A percentile compares a stretch with the other conserved stretches of the same genome.
phyloP scores from a whole-genome alignment of 2,888 invertebrate genomes.

The Drosophila gaucha region DNA sequence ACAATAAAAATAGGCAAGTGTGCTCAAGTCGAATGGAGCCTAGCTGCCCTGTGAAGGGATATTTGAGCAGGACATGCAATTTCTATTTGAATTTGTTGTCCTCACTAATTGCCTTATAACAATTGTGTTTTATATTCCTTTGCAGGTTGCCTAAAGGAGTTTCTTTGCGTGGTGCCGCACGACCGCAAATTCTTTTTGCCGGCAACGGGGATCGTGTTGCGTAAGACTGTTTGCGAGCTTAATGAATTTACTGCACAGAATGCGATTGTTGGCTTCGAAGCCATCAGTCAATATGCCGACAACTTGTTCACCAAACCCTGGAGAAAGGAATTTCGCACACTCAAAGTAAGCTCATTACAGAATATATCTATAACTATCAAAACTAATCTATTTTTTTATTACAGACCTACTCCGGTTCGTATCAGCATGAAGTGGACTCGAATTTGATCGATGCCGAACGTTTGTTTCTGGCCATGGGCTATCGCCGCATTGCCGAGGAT shows the following conservation, averaged over 20 bases:
- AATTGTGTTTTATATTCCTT: too few relatives aligned
- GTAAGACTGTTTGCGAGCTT: slow-evolving; percentile 89
- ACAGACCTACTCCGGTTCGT: slow-evolving; percentile 94
- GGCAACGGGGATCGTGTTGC: slow-evolving; percentile 91
- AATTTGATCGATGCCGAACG: slow-evolving; percentile 91
- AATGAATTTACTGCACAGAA: slow-evolving; percentile 92
- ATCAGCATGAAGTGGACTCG: slow-evolving; percentile 93
- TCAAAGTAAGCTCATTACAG: slow-evolving; percentile 88
- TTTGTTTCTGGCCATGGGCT: slow-evolving; percentile 93
- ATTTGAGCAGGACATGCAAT: too few relatives aligned
- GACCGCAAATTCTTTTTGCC: slow-evolving; percentile 91
- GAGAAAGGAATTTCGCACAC: slow-evolving; percentile 93
- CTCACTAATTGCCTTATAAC: too few relatives aligned
- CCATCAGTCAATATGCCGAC: slow-evolving; percentile 93
- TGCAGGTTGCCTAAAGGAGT: slow-evolving; percentile 91
- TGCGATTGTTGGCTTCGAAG: slow-evolving; percentile 93
- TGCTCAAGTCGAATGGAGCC: too few relatives aligned
- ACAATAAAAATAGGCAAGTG: too few relatives aligned
- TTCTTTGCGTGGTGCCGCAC: slow-evolving; percentile 91
- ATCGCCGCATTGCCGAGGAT: slow-evolving; percentile 87
- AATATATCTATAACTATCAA: background rate
- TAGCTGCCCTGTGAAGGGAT: too few relatives aligned
- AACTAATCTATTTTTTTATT: background rate
- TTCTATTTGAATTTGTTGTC: background rate
- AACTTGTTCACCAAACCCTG: slow-evolving; percentile 94